These are phyloP conservation scores for Lycodopsis pacificus DNA, from an alignment of 2,797 vertebrate species.

Conservation along the genomic window DNA sequence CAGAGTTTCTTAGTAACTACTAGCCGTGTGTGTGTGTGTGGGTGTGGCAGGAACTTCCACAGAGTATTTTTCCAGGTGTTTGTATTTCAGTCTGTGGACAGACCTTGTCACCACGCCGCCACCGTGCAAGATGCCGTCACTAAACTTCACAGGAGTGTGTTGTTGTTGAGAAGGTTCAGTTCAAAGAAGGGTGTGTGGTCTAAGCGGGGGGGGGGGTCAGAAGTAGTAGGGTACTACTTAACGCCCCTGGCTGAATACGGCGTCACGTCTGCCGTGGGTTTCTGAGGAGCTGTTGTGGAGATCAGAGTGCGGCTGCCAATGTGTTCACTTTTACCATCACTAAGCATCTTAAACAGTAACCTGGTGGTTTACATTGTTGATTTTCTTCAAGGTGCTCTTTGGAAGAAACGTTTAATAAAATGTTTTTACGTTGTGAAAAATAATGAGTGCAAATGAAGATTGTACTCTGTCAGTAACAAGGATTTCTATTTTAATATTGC, in stretches of 20 bases:
- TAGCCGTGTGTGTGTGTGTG: not conserved
- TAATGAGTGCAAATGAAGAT: not conserved
- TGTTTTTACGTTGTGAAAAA: slow-evolving; percentile 15
- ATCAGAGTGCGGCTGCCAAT: not conserved
- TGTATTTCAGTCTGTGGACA: not conserved
- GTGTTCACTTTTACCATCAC: not conserved
- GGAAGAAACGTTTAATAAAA: not conserved
- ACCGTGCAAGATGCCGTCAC: not conserved
- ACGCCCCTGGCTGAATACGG: not conserved
- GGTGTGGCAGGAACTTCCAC: not conserved
- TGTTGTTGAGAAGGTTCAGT: not conserved
- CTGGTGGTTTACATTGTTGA: not conserved
- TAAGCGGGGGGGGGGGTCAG: not conserved
- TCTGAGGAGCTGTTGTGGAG: not conserved
- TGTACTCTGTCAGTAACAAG: not conserved
- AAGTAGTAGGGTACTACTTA: not conserved
- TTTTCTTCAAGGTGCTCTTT: not conserved
- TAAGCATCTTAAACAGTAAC: not conserved
- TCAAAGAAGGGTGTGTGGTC: not conserved
- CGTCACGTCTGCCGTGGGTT: not conserved
- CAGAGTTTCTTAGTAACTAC: not conserved
- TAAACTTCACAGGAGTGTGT: not conserved
- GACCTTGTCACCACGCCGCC: not conserved
- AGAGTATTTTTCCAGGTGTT: not conserved
- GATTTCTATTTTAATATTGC: slow-evolving; percentile 12